Base-by-base conservation (phyloP, 2,888 invertebrate species). In the Dryobota labecula region DNA sequence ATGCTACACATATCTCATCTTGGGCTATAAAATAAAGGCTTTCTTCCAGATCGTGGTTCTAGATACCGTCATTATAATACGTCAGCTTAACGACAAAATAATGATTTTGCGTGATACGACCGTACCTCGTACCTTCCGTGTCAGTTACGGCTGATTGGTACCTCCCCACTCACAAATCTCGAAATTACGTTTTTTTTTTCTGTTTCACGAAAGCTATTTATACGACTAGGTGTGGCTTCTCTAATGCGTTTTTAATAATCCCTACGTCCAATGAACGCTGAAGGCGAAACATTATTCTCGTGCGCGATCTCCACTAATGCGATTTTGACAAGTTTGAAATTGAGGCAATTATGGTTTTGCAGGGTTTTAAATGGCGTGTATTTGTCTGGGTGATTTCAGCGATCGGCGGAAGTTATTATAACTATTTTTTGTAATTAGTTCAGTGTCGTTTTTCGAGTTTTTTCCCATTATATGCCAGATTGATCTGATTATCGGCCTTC, bases 171-270 rank as follows among this genome's bases (percentile, higher is more conserved):
- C 84, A 91, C 92, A 94, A 94, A 95, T 94, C 94, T 93, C 90
- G 89, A 94, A 95, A 95, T 95, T 94, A 92, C 93, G 91, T 93
- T 90, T 83, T 84, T 84, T 82, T 84, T 93, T 94, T 94, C 90
- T 91, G 90, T 94, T 93, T 92, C 92, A 92, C 92, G 90, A 90
- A 88, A 86, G 89, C 90, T 91, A 92, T 90, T 92, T 92, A 90
- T 91, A 87, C 70, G 83, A 77, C 92, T 94, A 95, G 94, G 94
- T 94, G 94, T 94, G 94, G 94, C 90, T 88, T 80, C 90, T 86
- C 94, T 95, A 96, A 96, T 95, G 95, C 86, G 90, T 94, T 95
- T 96, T 95, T 95, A 96, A 96, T 96, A 95, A 96, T 95, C 93
- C 93, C 90, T 88, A 88, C 90, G 88, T 90, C 94, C 94, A 94